phyloP scores from a whole-genome alignment of 1,140 invertebrate species.

The Helicoverpa zea region DNA sequence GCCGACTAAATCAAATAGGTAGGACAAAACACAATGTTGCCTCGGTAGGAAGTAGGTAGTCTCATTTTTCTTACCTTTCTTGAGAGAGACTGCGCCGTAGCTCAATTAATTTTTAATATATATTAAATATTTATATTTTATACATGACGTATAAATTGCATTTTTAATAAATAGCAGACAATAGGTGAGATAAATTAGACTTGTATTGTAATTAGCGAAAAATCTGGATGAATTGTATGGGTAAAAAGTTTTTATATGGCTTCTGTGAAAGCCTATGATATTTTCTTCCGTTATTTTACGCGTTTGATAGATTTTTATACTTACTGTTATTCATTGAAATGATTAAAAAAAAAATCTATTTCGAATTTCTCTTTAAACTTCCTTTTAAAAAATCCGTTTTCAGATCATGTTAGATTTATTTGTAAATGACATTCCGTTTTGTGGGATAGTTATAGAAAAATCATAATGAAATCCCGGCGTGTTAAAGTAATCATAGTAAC shows the following conservation, averaged over 20 bases:
- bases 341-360: too few species aligned
- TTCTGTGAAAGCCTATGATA: not conserved
- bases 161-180: not conserved
- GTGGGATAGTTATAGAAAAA: too few species aligned
- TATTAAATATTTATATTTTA: not conserved
- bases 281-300: too few species aligned
- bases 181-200: not conserved
- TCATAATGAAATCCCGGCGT: too few species aligned
- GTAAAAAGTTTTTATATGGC: not conserved
- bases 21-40: constrained; percentile 26
- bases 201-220: not conserved
- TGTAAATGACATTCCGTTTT: too few species aligned
- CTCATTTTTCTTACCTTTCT: not conserved
- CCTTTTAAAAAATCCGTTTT: too few species aligned
- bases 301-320: constrained; percentile 5
- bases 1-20: constrained; percentile 63
- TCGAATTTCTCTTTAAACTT: too few species aligned
- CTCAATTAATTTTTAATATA: too few species aligned
- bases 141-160: not conserved
- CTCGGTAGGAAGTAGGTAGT: constrained; percentile 34
- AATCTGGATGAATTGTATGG: not conserved
- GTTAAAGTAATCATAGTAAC: too few species aligned
- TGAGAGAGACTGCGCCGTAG: not conserved
- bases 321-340: not conserved
- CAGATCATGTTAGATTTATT: too few species aligned